phyloP scores from a whole-genome alignment of 2,113 vertebrate genomes.

The Craseonycteris thonglongyai region DNA sequence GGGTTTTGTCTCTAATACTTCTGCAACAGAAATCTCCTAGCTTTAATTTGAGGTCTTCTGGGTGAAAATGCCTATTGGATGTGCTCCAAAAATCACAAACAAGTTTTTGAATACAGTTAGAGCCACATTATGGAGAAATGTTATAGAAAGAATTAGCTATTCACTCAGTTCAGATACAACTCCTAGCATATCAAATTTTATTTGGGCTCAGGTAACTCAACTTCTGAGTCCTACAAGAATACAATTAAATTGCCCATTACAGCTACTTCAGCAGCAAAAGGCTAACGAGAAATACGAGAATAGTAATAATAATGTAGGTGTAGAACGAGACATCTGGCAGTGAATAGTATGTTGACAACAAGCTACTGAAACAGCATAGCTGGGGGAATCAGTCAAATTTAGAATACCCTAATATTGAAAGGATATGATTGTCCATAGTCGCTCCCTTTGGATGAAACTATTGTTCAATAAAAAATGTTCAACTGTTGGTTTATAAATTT shows the following conservation, averaged over 20 bases:
- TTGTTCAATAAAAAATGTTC: neutral
- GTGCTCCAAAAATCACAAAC: neutral
- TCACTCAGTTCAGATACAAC: neutral
- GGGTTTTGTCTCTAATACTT: neutral
- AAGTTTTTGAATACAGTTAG: slow-evolving; percentile 26
- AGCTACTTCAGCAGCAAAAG: neutral
- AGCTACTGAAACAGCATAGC: neutral
- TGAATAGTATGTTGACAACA: neutral
- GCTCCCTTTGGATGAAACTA: neutral
- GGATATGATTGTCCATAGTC: neutral
- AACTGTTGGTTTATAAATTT: neutral
- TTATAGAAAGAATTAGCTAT: slow-evolving; percentile 30
- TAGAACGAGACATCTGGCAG: neutral
- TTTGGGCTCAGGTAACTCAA: neutral
- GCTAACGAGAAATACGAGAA: neutral
- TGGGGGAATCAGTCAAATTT: neutral
- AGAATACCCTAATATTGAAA: neutral
- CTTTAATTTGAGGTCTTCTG: neutral
- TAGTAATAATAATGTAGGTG: neutral
- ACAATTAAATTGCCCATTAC: neutral
- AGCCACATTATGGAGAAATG: slow-evolving; percentile 1
- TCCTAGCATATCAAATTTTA: slow-evolving; percentile 4
- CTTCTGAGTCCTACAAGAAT: slow-evolving; percentile 2
- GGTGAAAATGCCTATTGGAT: neutral
- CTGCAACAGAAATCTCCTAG: neutral